Conservation (phyloP, 2,888 invertebrate species). For the Erebia ligea region DNA sequence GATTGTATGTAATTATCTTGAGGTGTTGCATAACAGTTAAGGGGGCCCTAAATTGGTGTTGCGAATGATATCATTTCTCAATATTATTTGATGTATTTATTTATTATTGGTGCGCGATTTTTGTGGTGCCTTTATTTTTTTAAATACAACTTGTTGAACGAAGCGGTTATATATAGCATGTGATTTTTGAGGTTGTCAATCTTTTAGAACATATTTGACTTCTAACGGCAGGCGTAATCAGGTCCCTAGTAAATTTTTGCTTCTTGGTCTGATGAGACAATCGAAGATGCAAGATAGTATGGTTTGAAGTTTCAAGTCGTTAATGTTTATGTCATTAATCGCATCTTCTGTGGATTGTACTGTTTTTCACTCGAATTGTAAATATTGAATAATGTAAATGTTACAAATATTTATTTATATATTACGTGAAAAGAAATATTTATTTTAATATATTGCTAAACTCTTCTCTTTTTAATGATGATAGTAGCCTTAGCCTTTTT, state of each 20-base stretch:
- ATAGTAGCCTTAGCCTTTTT: slow-evolving; percentile 17
- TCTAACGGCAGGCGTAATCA: too few relatives aligned
- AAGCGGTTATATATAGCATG: neutral
- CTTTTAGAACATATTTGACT: neutral
- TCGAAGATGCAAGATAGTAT: too few relatives aligned
- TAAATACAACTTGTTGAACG: neutral
- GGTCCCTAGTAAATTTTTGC: too few relatives aligned
- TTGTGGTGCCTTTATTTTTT: slow-evolving; percentile 9
- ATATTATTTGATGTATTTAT: neutral
- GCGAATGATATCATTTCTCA: neutral
- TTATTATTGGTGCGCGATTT: slow-evolving; percentile 4
- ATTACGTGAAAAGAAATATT: slow-evolving; percentile 12
- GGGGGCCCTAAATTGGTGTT: neutral
- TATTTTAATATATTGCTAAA: slow-evolving; percentile 19
- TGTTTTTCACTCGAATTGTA: slow-evolving; percentile 1
- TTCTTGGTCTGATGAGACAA: too few relatives aligned
- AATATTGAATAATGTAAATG: slow-evolving; percentile 5
- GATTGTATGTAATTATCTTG: neutral
- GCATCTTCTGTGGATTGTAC: neutral
- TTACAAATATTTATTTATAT: neutral
- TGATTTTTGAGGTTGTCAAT: neutral
- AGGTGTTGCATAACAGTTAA: neutral
- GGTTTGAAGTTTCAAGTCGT: neutral
- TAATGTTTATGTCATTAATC: neutral
- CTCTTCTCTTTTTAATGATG: slow-evolving; percentile 8